Percentiles rank a stretch among this genome's conserved stretches.
These are phyloP conservation scores for Drosophila nikananu DNA, from an alignment of 1,140 invertebrate species.

Conservation along the genomic window DNA sequence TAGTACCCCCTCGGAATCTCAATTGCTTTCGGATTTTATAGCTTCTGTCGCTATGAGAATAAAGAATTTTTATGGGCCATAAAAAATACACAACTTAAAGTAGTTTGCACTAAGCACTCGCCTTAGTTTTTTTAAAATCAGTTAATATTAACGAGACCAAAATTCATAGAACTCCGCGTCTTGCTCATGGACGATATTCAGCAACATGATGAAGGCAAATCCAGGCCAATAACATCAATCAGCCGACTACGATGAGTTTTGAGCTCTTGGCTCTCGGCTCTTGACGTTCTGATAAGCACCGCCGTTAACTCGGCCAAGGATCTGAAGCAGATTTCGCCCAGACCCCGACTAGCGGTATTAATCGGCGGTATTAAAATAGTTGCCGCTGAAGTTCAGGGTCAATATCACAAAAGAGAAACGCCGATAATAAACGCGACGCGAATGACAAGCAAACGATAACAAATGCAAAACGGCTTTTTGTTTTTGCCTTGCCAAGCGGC, in stretches of 20 bases:
- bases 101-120: background rate
- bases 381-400: constrained; percentile 72
- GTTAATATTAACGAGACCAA: background rate
- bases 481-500: constrained; percentile 24
- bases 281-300: constrained; percentile 41
- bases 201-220: constrained; percentile 21
- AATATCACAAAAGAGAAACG: constrained; percentile 64
- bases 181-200: constrained; percentile 3
- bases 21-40: constrained; percentile 6
- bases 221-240: constrained; percentile 48
- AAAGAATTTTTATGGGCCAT: constrained; percentile 28
- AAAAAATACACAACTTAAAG: background rate
- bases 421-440: constrained; percentile 36
- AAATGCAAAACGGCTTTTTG: constrained; percentile 61
- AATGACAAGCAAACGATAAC: constrained; percentile 54
- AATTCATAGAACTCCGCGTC: constrained; percentile 2
- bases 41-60: background rate
- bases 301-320: constrained; percentile 50
- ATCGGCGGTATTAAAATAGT: constrained; percentile 37
- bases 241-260: constrained; percentile 6
- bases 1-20: background rate
- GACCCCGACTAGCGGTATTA: constrained; percentile 51
- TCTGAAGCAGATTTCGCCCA: constrained; percentile 30
- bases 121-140: background rate
- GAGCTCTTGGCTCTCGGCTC: background rate